Conservation (phyloP, 2,888 invertebrate genomes). For the Hermodice carunculata region DNA sequence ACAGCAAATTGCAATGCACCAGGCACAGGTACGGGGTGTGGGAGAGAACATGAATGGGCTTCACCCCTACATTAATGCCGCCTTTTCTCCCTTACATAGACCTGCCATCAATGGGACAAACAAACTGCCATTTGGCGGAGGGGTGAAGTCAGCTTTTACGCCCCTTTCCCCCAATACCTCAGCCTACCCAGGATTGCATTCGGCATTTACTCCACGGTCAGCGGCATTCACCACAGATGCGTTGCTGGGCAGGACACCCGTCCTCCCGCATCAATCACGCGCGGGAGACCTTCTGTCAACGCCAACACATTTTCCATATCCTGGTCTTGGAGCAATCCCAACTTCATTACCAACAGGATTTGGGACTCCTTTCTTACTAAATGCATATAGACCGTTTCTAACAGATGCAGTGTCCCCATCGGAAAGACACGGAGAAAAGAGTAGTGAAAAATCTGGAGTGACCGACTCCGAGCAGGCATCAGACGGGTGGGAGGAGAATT, state of each 20-base stretch:
- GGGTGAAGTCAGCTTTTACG: conserved; percentile 68
- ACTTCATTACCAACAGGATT: conserved; percentile 16
- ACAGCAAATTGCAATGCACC: conserved; percentile 38
- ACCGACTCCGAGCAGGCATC: too few species aligned
- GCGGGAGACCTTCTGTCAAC: conserved; percentile 2
- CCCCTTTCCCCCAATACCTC: conserved; percentile 53
- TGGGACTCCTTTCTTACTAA: conserved; percentile 32
- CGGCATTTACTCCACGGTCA: conserved; percentile 58
- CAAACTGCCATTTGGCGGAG: conserved; percentile 31
- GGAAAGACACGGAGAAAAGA: too few species aligned
- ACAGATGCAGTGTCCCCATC: conserved; percentile 18
- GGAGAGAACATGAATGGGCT: conserved; percentile 1
- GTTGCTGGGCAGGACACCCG: conserved; percentile 22
- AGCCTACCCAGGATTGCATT: conserved; percentile 49
- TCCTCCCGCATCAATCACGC: conserved; percentile 1
- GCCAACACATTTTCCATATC: conserved; percentile 21
- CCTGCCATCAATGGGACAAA: conserved; percentile 10
- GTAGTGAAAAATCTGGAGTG: too few species aligned
- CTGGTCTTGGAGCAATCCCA: conserved; percentile 25
- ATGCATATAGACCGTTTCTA: conserved; percentile 29
- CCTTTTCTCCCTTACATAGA: conserved; percentile 30
- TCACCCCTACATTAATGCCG: conserved; percentile 16
- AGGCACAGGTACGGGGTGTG: conserved; percentile 6
- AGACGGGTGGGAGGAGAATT: too few species aligned
- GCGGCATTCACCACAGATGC: conserved; percentile 42